Conservation (phyloP, 2,797 vertebrate genomes). For the Neopelma chrysocephalum region DNA sequence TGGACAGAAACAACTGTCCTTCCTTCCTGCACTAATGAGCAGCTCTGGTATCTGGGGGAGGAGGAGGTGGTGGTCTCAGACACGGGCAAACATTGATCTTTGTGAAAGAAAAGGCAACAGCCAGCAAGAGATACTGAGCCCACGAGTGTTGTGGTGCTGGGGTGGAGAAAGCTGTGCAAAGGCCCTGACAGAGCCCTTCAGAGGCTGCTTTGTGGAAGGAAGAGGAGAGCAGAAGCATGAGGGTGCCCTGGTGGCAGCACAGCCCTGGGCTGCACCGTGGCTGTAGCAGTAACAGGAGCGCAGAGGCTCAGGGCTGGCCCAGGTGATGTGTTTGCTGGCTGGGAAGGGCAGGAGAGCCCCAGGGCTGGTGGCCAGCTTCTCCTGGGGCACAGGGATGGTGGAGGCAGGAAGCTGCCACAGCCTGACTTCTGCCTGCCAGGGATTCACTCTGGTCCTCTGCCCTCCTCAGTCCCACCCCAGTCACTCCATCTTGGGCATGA, state of each 20-base stretch:
- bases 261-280: fast-evolving
- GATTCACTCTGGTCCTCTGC: too few species aligned
- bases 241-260: too few species aligned
- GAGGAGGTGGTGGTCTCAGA: fast-evolving
- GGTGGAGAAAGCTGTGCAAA: fast-evolving
- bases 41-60: background rate
- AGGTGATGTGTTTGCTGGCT: too few species aligned
- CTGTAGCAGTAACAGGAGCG: background rate
- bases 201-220: background rate
- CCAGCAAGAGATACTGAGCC: fast-evolving
- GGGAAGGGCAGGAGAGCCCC: background rate
- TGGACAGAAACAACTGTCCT: background rate
- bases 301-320: too few species aligned
- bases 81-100: fast-evolving
- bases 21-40: background rate
- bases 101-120: background rate
- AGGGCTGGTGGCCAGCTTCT: too few species aligned
- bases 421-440: background rate
- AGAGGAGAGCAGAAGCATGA: fast-evolving
- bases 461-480: too few species aligned
- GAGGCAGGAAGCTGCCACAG: background rate
- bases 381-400: fast-evolving
- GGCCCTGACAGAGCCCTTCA: too few species aligned
- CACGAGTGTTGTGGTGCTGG: fast-evolving
- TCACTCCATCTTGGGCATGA: too few species aligned